A percentile compares a stretch with the other conserved stretches of the same genome.
Conservation (phyloP, 1,140 invertebrate genomes). For the Melitaea cinxia region DNA sequence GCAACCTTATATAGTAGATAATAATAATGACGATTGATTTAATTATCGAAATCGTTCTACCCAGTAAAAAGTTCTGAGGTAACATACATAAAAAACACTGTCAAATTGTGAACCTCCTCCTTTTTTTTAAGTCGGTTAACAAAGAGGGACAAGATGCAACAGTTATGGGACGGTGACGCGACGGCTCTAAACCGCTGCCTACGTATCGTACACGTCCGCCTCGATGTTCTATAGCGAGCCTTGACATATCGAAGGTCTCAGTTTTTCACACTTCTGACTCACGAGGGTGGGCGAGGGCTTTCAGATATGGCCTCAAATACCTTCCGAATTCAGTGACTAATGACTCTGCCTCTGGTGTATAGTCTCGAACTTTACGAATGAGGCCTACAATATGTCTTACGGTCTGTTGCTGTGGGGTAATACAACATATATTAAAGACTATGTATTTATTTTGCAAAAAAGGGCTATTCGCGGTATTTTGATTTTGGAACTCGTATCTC, state of each 20-base stretch:
- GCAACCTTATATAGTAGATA: no score
- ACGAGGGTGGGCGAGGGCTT: conserved; percentile 38
- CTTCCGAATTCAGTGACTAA: conserved; percentile 14
- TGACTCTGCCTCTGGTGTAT: not conserved
- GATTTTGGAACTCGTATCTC: no score
- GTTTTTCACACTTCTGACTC: conserved; percentile 41
- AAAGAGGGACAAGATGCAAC: not conserved
- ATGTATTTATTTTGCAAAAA: no score
- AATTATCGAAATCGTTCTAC: no score
- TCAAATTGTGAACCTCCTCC: no score
- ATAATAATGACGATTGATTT: no score
- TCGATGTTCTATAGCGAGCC: conserved; percentile 39
- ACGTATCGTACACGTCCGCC: conserved; percentile 27
- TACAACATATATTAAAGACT: no score
- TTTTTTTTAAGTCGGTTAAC: conserved; percentile 5
- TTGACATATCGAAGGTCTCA: conserved; percentile 46
- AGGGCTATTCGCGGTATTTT: no score
- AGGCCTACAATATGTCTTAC: not conserved
- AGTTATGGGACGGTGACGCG: conserved; percentile 4
- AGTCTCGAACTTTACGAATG: not conserved
- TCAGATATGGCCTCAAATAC: conserved; percentile 23
- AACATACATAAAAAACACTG: no score
- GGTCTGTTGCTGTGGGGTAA: no score
- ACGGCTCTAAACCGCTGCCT: conserved; percentile 30
- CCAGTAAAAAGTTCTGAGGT: no score